These are phyloP conservation scores for Hyperoplus immaculatus DNA, from an alignment of 2,797 vertebrate species.

Conservation along the genomic window DNA sequence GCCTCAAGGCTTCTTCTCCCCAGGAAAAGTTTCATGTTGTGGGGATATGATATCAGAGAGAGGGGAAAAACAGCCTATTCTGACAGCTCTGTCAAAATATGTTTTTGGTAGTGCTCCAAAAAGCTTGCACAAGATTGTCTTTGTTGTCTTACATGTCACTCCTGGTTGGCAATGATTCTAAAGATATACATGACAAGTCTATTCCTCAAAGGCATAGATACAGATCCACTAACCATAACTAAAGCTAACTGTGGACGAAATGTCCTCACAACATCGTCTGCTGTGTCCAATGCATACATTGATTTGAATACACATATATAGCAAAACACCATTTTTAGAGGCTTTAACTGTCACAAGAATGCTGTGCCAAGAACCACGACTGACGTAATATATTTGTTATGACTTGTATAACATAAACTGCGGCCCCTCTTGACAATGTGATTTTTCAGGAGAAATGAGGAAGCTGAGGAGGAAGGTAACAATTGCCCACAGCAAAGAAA, in stretches of 20 bases:
- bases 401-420: slow-evolving; percentile 30
- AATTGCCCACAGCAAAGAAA: slow-evolving; percentile 44
- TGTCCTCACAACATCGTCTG: background rate
- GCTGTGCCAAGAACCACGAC: background rate
- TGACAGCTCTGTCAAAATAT: slow-evolving; percentile 38
- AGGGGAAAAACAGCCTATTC: slow-evolving; percentile 10
- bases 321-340: background rate
- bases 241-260: background rate
- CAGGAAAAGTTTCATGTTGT: slow-evolving; percentile 22
- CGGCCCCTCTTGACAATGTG: slow-evolving; percentile 18
- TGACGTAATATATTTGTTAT: slow-evolving; percentile 12
- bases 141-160: background rate
- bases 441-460: slow-evolving; percentile 9
- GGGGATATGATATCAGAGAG: slow-evolving; percentile 23
- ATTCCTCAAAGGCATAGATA: background rate
- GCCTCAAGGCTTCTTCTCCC: slow-evolving; percentile 32
- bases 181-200: background rate
- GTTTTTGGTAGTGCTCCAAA: slow-evolving; percentile 3
- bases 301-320: background rate
- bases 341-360: background rate
- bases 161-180: background rate
- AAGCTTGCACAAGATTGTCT: background rate
- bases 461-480: slow-evolving; percentile 33
- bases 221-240: background rate
- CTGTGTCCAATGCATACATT: background rate